phyloP scores from a whole-genome alignment of 2,113 vertebrate genomes.

The Periophthalmus modestus region DNA sequence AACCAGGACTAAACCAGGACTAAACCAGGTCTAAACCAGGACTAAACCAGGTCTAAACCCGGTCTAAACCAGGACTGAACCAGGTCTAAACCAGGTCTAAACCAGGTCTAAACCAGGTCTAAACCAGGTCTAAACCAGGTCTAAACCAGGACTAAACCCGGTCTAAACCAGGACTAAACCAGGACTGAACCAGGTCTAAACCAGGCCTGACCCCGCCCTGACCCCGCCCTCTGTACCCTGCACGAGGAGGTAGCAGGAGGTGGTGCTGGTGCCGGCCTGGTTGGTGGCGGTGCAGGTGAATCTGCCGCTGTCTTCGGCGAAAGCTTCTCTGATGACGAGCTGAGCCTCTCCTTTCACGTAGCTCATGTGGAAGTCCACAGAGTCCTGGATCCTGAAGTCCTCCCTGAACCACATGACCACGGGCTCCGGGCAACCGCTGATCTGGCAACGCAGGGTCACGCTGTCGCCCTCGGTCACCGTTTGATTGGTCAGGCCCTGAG shows the following conservation, averaged over 20 bases:
- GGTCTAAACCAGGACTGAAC: not conserved
- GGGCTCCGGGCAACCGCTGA: conserved; percentile 87
- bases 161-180: no score
- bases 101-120: not conserved
- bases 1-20: no score
- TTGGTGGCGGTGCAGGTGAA: conserved; percentile 96
- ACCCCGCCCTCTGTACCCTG: conserved; percentile 74
- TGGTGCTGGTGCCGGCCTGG: conserved; percentile 91
- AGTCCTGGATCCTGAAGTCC: conserved; percentile 95
- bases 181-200: no score
- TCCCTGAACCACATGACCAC: conserved; percentile 94
- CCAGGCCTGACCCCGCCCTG: not conserved
- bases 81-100: no score
- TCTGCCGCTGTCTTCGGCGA: conserved; percentile 95
- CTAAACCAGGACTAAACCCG: no score
- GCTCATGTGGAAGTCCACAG: conserved; percentile 95
- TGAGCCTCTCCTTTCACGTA: conserved; percentile 82
- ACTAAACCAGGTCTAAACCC: no score
- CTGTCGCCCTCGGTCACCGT: conserved; percentile 94
- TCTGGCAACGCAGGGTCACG: conserved; percentile 91
- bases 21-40: no score
- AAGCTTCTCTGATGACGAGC: conserved; percentile 93
- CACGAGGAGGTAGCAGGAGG: conserved; percentile 91
- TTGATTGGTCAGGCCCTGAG: conserved; percentile 87
- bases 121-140: not conserved